Evolutionary conservation across 2,888 invertebrate species (phyloP), one percentile per base, ranked within the genome.

Genomic region (Piscicola geometra): DNA sequence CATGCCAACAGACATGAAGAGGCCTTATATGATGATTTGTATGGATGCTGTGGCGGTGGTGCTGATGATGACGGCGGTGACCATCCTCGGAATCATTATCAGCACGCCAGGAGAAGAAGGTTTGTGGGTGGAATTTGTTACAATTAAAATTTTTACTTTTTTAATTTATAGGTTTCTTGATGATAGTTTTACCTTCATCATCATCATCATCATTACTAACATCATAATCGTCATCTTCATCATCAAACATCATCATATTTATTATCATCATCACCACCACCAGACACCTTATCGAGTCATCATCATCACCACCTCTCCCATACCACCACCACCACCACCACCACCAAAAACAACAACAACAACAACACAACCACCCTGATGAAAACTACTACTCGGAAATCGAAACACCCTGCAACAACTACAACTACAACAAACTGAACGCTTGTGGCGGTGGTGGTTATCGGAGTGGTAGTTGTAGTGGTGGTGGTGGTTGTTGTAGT

Each of bases 321-420:
- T 56, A 25, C 5, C 21, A 56, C n/a, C 21, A 56, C n/a, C 21
- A 18, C 5, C 60, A 56, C n/a, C 21, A 56, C 5, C 25, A 56
- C n/a, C 60, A 56, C n/a, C 60, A 18, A 18, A 3, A 18, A 5
- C 21, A 25, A 3, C 60, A 25, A 15, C 60, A 56, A 3, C 9
- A 5, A 56, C 25, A 21, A 18, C n/a, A 9, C 60, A 56, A 9
- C n/a, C 25, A 56, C 25, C n/a, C 60, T 18, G 60, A 56, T 5
- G 60, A 56, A 5, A 56, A 56, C 60, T 56, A 25, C 25, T 56
- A 56, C 60, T 56, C 60, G n/a, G 60, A 56, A 21, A 56, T 56
- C 25, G 60, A 56, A 18, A 9, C 60, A 56, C 21, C 60, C 3
- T 21, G 21, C 25, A 25, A 18, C 25, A 3, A 56, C n/a, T 18